Evolutionary conservation across 2,113 vertebrate species (phyloP).

Genomic region (Sinocyclocheilus rhinocerous): DNA sequence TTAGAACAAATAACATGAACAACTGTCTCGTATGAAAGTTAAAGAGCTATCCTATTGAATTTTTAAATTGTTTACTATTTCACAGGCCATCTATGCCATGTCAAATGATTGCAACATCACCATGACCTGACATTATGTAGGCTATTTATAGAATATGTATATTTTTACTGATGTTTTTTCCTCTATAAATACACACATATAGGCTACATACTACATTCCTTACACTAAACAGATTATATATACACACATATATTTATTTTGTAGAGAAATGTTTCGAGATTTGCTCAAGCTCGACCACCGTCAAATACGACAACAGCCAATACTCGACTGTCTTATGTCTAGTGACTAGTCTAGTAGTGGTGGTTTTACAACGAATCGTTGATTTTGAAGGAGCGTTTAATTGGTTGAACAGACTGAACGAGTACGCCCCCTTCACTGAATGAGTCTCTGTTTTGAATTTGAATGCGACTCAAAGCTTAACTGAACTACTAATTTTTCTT

Average conservation of each 20-base stretch:
- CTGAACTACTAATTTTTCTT: neutral
- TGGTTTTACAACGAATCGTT: neutral
- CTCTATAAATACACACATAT: too few relatives aligned
- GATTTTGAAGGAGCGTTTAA: neutral
- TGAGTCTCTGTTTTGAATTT: neutral
- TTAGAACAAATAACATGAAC: neutral
- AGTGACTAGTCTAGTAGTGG: too few relatives aligned
- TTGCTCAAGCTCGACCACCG: too few relatives aligned
- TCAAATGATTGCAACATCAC: neutral
- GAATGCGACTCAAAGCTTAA: neutral
- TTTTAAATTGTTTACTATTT: neutral
- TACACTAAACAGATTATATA: neutral
- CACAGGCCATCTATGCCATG: neutral
- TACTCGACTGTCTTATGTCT: neutral
- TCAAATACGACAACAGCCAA: neutral
- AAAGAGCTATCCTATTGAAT: too few relatives aligned
- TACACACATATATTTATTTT: neutral
- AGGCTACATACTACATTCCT: neutral
- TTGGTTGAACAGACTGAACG: neutral
- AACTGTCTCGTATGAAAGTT: neutral
- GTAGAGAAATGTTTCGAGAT: too few relatives aligned
- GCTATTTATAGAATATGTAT: neutral
- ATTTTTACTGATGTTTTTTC: neutral
- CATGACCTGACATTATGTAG: neutral
- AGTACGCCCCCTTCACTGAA: neutral